These are phyloP conservation scores for Macrosteles quadrilineatus DNA, from an alignment of 1,140 invertebrate species.

Conservation along the genomic window DNA sequence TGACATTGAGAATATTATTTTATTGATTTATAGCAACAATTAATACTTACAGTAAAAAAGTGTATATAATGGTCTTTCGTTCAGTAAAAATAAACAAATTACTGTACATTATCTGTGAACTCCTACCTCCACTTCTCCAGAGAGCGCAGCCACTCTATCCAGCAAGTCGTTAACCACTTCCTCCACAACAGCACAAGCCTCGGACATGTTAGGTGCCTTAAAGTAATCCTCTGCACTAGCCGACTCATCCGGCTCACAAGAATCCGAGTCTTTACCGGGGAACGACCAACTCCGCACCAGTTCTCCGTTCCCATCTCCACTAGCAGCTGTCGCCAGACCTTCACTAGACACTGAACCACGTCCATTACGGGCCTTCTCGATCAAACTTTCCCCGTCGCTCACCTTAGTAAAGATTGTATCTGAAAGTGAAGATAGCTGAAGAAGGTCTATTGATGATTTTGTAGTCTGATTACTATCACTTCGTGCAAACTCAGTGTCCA, in stretches of 20 bases:
- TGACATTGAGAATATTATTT: too few relatives aligned
- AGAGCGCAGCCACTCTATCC: conserved; percentile 49
- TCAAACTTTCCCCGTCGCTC: conserved; percentile 41
- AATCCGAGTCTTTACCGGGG: conserved; percentile 37
- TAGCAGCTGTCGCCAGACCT: conserved; percentile 12
- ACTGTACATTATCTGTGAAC: too few relatives aligned
- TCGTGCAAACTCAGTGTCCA: conserved; percentile 37
- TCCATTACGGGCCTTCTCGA: conserved; percentile 26
- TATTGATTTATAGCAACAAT: too few relatives aligned
- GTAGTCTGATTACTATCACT: conserved; percentile 36
- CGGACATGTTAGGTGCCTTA: conserved; percentile 36
- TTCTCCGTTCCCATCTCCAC: conserved; percentile 31
- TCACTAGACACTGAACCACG: conserved; percentile 39
- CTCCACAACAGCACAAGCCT: conserved; percentile 53
- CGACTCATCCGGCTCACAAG: conserved; percentile 51
- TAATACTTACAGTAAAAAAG: too few relatives aligned
- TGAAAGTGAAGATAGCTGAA: conserved; percentile 36
- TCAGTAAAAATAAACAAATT: too few relatives aligned
- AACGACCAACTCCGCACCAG: conserved; percentile 45
- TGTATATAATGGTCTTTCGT: too few relatives aligned
- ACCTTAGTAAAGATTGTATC: conserved; percentile 43
- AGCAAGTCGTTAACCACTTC: conserved; percentile 60
- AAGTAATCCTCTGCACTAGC: conserved; percentile 64
- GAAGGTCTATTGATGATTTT: conserved; percentile 40
- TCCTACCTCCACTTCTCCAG: conserved; percentile 37